These are phyloP conservation scores for Lanius ludovicianus DNA, from an alignment of 2,113 vertebrate genomes.

Conservation along the genomic window DNA sequence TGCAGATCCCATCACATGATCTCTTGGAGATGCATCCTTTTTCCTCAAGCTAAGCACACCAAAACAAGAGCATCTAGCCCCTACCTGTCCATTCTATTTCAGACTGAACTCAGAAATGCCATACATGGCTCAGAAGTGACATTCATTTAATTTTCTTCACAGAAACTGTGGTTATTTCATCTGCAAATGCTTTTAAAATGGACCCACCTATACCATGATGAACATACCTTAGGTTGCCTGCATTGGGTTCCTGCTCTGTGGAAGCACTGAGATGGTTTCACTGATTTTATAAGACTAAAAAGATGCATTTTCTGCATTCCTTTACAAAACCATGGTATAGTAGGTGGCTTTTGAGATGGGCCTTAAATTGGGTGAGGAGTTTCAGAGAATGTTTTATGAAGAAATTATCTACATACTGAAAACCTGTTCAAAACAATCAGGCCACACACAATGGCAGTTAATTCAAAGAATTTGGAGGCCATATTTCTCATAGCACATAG, in stretches of 20 bases:
- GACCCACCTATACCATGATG: accelerated
- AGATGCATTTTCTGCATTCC: not conserved
- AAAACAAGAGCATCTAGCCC: not conserved
- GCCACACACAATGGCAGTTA: not conserved
- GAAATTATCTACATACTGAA: not conserved
- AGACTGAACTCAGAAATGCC: not conserved
- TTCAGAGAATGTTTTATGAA: not conserved
- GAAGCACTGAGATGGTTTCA: not conserved
- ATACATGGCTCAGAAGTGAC: not conserved
- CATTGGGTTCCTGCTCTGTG: not conserved
- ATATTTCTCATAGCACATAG: not conserved
- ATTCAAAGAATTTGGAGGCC: not conserved
- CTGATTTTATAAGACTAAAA: not conserved
- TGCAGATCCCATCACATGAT: not conserved
- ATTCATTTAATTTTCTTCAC: not conserved
- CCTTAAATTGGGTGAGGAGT: not conserved
- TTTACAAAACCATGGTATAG: not conserved
- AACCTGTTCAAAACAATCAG: not conserved
- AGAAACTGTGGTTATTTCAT: not conserved
- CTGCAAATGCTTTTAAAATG: not conserved
- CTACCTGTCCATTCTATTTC: not conserved
- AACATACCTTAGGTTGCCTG: not conserved
- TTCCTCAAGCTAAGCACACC: not conserved
- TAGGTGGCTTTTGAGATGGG: not conserved
- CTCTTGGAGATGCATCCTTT: not conserved